phyloP scores from a whole-genome alignment of 2,797 vertebrate species.

The Diplodus sargus region DNA sequence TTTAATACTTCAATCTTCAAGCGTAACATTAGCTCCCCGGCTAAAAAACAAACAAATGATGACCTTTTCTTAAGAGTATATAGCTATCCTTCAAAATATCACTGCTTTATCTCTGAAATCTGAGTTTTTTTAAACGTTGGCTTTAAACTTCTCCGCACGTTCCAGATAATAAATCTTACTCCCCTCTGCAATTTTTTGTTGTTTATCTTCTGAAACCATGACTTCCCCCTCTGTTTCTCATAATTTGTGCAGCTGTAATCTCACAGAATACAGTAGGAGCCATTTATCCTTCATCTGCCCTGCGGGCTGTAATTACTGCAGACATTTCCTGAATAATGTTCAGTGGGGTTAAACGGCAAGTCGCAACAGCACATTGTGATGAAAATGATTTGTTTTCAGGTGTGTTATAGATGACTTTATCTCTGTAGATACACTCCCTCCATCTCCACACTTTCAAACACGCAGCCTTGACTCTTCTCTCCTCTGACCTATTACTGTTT shows the following conservation, averaged over 20 bases:
- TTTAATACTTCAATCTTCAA: neutral
- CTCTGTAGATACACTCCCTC: neutral
- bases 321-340: slow-evolving; percentile 5
- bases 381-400: slow-evolving; percentile 11
- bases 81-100: neutral
- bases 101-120: neutral
- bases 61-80: neutral
- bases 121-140: neutral
- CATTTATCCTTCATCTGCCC: neutral
- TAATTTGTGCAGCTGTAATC: neutral
- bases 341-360: neutral
- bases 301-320: neutral
- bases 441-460: neutral
- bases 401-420: slow-evolving; percentile 3
- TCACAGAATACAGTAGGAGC: neutral
- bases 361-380: neutral
- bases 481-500: neutral
- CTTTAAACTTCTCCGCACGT: neutral
- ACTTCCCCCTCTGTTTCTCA: neutral
- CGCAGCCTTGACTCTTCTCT: neutral
- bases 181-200: neutral
- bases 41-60: neutral
- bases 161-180: neutral
- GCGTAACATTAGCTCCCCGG: no score
- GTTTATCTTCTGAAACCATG: neutral